These are phyloP conservation scores for Hirtodrosophila trivittata DNA, from an alignment of 2,888 invertebrate genomes.

Conservation along the genomic window DNA sequence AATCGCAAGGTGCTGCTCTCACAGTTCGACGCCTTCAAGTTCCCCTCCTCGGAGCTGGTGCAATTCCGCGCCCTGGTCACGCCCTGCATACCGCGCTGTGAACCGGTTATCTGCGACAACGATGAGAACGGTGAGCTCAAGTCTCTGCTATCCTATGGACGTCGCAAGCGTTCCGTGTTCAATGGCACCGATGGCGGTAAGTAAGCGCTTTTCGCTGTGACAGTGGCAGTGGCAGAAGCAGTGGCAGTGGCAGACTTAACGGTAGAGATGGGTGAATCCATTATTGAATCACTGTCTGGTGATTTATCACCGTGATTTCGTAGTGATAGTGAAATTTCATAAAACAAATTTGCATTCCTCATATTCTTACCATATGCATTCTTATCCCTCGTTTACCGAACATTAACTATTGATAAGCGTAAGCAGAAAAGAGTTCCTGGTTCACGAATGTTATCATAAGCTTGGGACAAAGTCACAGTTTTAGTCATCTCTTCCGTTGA, in stretches of 20 bases:
- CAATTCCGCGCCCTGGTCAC: conserved; percentile 97
- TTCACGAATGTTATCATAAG: conserved; percentile 4
- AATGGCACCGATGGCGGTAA: conserved; percentile 83
- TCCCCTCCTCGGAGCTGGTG: conserved; percentile 96
- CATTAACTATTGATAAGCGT: conserved; percentile 12
- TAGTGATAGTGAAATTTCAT: conserved; percentile 26
- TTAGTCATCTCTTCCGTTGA: not conserved
- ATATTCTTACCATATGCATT: not conserved
- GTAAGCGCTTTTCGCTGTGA: conserved; percentile 50
- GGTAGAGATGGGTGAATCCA: conserved; percentile 16
- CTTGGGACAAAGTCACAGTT: conserved; percentile 4
- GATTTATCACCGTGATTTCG: conserved; percentile 25
- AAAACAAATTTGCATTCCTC: conserved; percentile 6
- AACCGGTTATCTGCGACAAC: conserved; percentile 94
- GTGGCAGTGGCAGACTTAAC: conserved; percentile 5
- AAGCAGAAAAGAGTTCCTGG: conserved; percentile 11
- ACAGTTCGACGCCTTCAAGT: conserved; percentile 97
- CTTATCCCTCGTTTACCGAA: not conserved
- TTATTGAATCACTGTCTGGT: conserved; percentile 4
- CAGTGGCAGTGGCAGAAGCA: conserved; percentile 24
- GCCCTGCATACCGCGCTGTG: conserved; percentile 95
- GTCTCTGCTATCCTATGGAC: conserved; percentile 92
- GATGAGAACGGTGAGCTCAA: conserved; percentile 92
- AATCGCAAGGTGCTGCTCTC: conserved; percentile 93
- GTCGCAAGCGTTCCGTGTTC: conserved; percentile 88